Percentiles rank a stretch among this genome's conserved stretches.
phyloP scores from a whole-genome alignment of 1,140 invertebrate genomes.

The Aphidius gifuensis region DNA sequence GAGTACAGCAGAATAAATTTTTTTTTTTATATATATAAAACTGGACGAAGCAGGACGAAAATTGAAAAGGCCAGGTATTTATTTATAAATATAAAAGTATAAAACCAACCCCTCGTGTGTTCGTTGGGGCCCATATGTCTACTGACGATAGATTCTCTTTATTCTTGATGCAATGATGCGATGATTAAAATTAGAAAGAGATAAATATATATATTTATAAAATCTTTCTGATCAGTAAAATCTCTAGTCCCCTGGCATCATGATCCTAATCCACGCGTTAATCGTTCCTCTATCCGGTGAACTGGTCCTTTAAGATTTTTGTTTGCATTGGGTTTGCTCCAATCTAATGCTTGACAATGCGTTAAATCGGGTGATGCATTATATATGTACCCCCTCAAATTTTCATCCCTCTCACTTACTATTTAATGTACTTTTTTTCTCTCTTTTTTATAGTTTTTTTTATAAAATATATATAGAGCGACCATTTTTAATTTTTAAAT shows the following conservation, averaged over 20 bases:
- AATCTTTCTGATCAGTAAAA: constrained; percentile 6
- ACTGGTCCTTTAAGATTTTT: constrained; percentile 19
- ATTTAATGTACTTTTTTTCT: neutral
- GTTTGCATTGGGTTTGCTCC: constrained; percentile 6
- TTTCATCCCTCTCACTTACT: neutral
- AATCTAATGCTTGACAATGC: constrained; percentile 10
- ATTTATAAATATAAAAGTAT: too few relatives aligned
- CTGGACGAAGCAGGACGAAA: too few relatives aligned
- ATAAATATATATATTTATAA: neutral
- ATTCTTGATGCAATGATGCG: neutral
- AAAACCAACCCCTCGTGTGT: too few relatives aligned
- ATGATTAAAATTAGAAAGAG: neutral
- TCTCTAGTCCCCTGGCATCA: constrained; percentile 17
- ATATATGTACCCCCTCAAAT: neutral
- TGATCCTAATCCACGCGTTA: constrained; percentile 51
- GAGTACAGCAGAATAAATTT: too few relatives aligned
- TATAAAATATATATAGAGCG: neutral
- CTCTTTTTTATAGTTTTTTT: neutral
- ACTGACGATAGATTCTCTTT: too few relatives aligned
- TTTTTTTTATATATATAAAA: too few relatives aligned
- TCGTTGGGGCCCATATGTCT: too few relatives aligned
- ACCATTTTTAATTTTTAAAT: neutral
- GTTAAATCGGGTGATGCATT: constrained; percentile 7
- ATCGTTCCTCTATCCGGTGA: constrained; percentile 41
- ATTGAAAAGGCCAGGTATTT: too few relatives aligned